A percentile compares a stretch with the other conserved stretches of the same genome.
These are phyloP conservation scores for Ametastegia equiseti DNA, from an alignment of 2,888 invertebrate genomes.

Conservation along the genomic window DNA sequence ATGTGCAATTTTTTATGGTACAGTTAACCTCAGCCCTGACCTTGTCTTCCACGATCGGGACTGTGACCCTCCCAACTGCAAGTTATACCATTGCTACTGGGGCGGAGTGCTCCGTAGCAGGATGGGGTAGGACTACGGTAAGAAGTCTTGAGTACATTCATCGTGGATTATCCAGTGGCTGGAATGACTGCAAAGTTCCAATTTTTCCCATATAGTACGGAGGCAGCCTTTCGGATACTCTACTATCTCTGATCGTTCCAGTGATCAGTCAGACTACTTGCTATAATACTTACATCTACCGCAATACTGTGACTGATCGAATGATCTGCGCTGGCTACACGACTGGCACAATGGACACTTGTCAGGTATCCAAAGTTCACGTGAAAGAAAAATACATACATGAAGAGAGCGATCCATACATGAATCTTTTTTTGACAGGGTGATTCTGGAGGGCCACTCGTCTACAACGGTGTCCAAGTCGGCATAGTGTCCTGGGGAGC, in stretches of 20 bases:
- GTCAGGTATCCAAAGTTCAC: slow-evolving; percentile 53
- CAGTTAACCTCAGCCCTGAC: slow-evolving; percentile 38
- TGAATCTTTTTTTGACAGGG: slow-evolving; percentile 58
- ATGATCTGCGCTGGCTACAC: slow-evolving; percentile 68
- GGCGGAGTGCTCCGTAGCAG: slow-evolving; percentile 72
- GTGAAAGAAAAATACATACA: neutral
- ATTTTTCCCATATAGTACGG: slow-evolving; percentile 56
- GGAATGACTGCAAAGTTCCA: neutral
- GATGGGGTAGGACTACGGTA: slow-evolving; percentile 78
- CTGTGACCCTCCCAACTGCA: slow-evolving; percentile 6
- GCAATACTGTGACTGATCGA: slow-evolving; percentile 64
- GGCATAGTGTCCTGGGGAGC: slow-evolving; percentile 72
- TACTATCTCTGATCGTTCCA: slow-evolving; percentile 77
- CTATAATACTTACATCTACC: slow-evolving; percentile 71
- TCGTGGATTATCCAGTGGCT: neutral
- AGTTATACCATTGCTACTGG: slow-evolving; percentile 32
- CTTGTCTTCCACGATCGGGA: neutral
- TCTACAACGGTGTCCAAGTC: slow-evolving; percentile 63
- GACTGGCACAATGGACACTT: slow-evolving; percentile 62
- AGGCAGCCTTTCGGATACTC: slow-evolving; percentile 67
- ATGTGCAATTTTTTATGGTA: neutral
- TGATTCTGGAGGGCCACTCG: slow-evolving; percentile 72
- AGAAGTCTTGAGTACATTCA: slow-evolving; percentile 58
- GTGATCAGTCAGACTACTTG: slow-evolving; percentile 75
- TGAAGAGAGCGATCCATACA: neutral